A percentile compares a stretch with the other conserved stretches of the same genome.
These are phyloP conservation scores for Neotoma lepida DNA, from an alignment of 2,113 vertebrate genomes.

Conservation along the genomic window DNA sequence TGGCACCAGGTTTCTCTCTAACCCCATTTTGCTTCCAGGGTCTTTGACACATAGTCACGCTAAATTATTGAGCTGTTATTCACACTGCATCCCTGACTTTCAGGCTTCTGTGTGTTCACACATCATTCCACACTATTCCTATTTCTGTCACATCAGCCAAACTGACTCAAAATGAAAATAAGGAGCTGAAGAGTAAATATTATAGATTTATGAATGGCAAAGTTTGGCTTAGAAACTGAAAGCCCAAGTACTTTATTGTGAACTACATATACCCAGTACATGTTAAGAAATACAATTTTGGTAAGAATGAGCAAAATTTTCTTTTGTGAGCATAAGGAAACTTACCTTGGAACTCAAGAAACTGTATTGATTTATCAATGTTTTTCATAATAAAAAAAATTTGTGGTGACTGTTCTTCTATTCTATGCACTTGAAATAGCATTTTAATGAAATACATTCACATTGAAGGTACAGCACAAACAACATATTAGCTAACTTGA, in stretches of 20 bases:
- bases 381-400: constrained; percentile 39
- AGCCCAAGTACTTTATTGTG: accelerated
- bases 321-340: constrained; percentile 18
- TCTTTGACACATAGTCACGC: constrained; percentile 57
- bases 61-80: constrained; percentile 14
- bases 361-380: not conserved
- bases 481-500: constrained; percentile 36
- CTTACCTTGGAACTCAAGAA: constrained; percentile 5
- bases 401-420: not conserved
- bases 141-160: constrained; percentile 48
- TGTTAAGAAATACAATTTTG: not conserved
- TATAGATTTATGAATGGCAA: not conserved
- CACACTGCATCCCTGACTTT: not conserved
- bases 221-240: constrained; percentile 23
- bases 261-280: not conserved
- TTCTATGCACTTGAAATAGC: constrained; percentile 6
- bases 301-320: not conserved
- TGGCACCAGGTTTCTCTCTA: too few species aligned
- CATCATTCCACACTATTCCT: not conserved
- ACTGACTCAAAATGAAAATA: constrained; percentile 44
- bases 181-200: constrained; percentile 13
- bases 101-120: constrained; percentile 29
- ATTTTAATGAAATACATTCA: constrained; percentile 24
- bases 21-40: constrained; percentile 43
- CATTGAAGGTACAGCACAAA: constrained; percentile 19